A percentile compares a stretch with the other conserved stretches of the same genome.
phyloP scores from a whole-genome alignment of 2,888 invertebrate genomes.

The Pollenia griseotomentosa region DNA sequence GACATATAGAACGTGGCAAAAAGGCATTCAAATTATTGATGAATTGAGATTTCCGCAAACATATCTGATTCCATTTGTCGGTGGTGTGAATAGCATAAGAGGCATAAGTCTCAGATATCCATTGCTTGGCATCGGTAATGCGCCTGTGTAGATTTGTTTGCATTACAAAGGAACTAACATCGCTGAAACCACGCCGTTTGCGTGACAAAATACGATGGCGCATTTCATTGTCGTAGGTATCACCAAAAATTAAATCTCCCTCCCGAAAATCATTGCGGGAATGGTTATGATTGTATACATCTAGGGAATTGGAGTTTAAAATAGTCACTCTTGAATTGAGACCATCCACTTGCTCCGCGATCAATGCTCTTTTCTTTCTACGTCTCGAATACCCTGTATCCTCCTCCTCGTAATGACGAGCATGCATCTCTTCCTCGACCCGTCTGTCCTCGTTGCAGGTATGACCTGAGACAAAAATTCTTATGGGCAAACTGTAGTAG shows the following conservation, averaged over 20 bases:
- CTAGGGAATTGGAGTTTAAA: conserved; percentile 75
- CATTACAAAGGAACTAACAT: conserved; percentile 77
- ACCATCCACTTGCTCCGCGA: conserved; percentile 69
- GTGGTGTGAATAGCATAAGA: conserved; percentile 94
- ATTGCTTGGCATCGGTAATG: conserved; percentile 91
- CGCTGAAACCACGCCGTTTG: conserved; percentile 83
- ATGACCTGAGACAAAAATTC: conserved; percentile 90
- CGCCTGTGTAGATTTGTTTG: conserved; percentile 86
- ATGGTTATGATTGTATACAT: conserved; percentile 77
- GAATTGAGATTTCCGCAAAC: conserved; percentile 91
- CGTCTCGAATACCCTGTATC: conserved; percentile 86
- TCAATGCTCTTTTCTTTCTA: conserved; percentile 81
- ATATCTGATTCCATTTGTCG: conserved; percentile 92
- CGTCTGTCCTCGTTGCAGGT: conserved; percentile 88
- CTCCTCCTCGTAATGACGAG: conserved; percentile 86
- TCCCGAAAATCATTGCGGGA: conserved; percentile 82
- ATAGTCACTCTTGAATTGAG: conserved; percentile 53
- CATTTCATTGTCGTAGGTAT: conserved; percentile 85
- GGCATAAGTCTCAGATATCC: conserved; percentile 94
- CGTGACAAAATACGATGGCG: conserved; percentile 85
- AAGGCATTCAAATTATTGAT: conserved; percentile 92
- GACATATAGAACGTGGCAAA: conserved; percentile 89
- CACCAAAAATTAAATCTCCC: conserved; percentile 86
- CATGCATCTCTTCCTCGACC: conserved; percentile 85
- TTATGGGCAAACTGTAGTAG: conserved; percentile 91